Evolutionary conservation across 1,140 invertebrate genomes (phyloP).

Genomic region (Globodera rostochiensis): DNA sequence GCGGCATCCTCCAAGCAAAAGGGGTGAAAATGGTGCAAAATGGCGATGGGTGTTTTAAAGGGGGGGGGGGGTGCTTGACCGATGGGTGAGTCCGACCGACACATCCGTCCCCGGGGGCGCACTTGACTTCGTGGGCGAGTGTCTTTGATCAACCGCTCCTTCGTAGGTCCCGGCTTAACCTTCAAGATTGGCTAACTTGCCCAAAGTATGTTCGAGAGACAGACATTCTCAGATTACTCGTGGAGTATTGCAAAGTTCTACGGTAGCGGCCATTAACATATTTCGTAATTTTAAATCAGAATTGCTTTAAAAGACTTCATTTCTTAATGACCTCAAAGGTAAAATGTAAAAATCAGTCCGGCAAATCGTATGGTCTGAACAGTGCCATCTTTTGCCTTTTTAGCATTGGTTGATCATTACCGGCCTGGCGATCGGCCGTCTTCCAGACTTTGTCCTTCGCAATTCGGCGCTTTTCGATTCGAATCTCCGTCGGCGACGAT

Average conservation of each 20-base stretch:
- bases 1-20: not conserved
- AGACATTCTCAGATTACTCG: not conserved
- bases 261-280: not conserved
- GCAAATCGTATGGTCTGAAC: constrained; percentile 2
- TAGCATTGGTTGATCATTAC: no score
- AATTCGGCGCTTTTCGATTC: not conserved
- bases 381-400: not conserved
- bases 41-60: not conserved
- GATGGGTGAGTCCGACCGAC: not conserved
- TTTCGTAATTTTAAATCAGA: no score
- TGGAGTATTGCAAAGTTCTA: not conserved
- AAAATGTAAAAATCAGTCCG: no score
- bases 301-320: no score
- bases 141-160: not conserved
- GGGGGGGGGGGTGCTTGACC: not conserved
- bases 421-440: no score
- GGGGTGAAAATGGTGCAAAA: not conserved
- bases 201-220: not conserved
- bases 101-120: not conserved
- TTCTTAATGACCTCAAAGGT: no score
- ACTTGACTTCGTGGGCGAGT: not conserved
- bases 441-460: not conserved
- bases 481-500: no score
- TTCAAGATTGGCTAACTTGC: not conserved
- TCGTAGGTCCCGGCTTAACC: not conserved